Conservation (phyloP, 2,113 vertebrate species). For the Nestor notabilis region DNA sequence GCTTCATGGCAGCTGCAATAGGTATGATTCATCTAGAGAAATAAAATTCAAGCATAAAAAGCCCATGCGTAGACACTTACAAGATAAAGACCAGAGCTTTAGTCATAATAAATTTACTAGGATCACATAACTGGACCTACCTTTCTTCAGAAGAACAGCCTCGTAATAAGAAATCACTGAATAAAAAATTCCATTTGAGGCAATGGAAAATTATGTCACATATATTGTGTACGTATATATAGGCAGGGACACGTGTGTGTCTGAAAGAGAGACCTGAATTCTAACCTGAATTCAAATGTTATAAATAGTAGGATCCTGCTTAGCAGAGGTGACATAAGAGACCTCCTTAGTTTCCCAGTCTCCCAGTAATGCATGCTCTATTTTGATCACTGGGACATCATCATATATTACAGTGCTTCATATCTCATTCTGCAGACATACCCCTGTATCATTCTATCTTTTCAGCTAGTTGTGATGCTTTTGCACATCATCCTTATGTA, state of each 20-base stretch:
- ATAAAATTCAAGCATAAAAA: neutral
- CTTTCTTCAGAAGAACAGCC: neutral
- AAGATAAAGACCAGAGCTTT: neutral
- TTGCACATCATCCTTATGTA: neutral
- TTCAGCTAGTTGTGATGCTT: neutral
- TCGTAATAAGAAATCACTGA: neutral
- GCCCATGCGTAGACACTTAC: neutral
- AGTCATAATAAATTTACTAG: neutral
- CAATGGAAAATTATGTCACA: neutral
- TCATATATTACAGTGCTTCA: neutral
- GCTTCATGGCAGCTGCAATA: neutral
- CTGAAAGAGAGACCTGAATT: constrained; percentile 29
- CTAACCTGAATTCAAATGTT: constrained; percentile 43
- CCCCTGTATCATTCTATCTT: neutral
- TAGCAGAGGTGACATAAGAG: neutral
- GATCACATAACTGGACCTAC: neutral
- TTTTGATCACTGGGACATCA: neutral
- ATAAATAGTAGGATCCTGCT: constrained; percentile 29
- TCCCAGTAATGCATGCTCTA: neutral
- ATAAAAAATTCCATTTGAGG: neutral
- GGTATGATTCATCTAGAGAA: neutral
- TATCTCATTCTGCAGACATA: neutral
- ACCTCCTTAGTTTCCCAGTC: neutral
- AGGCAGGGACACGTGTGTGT: neutral
- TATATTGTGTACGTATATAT: neutral